Percentiles rank a stretch among this genome's conserved stretches.
Evolutionary conservation across 2,888 invertebrate species (phyloP).

Genomic region (Lepetodrilus schrolli): DNA sequence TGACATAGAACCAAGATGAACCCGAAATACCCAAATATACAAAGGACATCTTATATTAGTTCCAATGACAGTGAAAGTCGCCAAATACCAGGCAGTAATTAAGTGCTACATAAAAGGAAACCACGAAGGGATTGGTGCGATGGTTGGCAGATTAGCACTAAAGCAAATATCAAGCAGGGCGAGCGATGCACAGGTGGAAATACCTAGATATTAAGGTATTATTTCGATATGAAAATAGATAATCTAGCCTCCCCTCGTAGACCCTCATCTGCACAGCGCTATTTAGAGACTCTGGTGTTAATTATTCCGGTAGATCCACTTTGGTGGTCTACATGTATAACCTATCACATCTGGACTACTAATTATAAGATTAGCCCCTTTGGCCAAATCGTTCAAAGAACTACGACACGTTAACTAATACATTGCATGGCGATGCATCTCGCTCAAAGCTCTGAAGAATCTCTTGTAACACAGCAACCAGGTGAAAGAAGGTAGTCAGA

Average conservation of each 20-base stretch:
- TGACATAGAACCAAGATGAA: too few relatives aligned
- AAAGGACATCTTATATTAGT: not conserved
- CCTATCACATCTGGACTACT: slow-evolving; percentile 1
- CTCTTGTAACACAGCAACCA: too few relatives aligned
- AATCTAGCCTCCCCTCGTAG: not conserved
- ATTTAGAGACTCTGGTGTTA: not conserved
- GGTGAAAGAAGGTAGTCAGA: too few relatives aligned
- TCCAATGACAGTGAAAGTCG: not conserved
- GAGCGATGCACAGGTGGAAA: not conserved
- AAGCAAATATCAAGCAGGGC: slow-evolving; percentile 16
- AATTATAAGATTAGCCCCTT: slow-evolving; percentile 16
- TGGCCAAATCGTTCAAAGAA: too few relatives aligned
- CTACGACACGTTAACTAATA: too few relatives aligned
- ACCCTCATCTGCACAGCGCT: not conserved
- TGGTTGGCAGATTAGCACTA: slow-evolving; percentile 2
- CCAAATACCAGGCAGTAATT: not conserved
- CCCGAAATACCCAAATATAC: too few relatives aligned
- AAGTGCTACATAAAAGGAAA: not conserved
- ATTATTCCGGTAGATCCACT: not conserved
- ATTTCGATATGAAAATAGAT: slow-evolving; percentile 20
- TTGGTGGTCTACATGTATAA: not conserved
- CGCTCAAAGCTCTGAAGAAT: too few relatives aligned
- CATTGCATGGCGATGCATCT: too few relatives aligned
- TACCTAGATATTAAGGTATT: not conserved
- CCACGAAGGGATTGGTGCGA: not conserved